Evolutionary conservation across 1,140 invertebrate genomes (phyloP).

Genomic region (Dendroctonus ponderosae): DNA sequence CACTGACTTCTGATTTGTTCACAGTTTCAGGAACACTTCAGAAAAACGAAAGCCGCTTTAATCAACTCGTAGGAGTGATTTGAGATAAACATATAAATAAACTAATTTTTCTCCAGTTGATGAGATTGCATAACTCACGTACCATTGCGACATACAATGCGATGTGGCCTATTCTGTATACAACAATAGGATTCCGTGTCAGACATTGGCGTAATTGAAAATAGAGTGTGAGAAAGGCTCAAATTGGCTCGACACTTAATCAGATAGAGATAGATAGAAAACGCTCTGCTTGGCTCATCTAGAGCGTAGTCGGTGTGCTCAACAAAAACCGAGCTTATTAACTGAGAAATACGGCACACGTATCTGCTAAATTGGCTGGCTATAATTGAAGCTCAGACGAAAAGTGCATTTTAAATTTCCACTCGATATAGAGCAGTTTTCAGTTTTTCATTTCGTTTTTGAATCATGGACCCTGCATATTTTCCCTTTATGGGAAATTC

Average conservation of each 20-base stretch:
- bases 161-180: slow-evolving; percentile 1
- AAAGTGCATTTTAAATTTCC: slow-evolving; percentile 6
- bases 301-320: not conserved
- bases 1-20: too few species aligned
- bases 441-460: too few species aligned
- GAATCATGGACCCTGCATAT: too few species aligned
- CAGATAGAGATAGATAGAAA: slow-evolving; percentile 17
- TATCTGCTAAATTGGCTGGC: slow-evolving; percentile 17
- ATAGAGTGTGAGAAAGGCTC: slow-evolving; percentile 17
- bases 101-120: too few species aligned
- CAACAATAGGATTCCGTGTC: slow-evolving; percentile 8
- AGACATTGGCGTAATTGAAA: slow-evolving; percentile 23
- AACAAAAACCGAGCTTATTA: slow-evolving; percentile 20
- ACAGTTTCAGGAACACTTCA: too few species aligned
- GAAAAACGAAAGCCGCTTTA: too few species aligned
- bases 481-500: too few species aligned
- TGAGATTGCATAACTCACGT: too few species aligned
- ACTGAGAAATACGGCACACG: slow-evolving; percentile 23
- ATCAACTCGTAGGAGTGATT: too few species aligned
- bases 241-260: slow-evolving; percentile 27
- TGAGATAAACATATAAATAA: too few species aligned
- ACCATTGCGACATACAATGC: too few species aligned
- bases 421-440: too few species aligned
- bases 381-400: slow-evolving; percentile 9
- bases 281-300: not conserved